Conservation (phyloP, 2,113 vertebrate genomes). For the Nansenia antarctica region DNA sequence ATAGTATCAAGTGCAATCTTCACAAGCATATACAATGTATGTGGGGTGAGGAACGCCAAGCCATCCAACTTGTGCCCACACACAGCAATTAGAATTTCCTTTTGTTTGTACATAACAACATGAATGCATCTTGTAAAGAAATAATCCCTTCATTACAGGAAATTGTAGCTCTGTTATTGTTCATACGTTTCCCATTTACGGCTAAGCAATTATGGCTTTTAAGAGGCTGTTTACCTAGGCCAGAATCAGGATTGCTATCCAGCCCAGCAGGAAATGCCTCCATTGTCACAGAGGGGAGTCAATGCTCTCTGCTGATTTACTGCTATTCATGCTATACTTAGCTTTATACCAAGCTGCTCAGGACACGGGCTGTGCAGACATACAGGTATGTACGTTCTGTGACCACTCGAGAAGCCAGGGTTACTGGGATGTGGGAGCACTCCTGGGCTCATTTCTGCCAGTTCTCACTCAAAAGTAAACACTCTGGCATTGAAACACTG, state of each 20-base stretch:
- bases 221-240: constrained; percentile 66
- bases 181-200: constrained; percentile 60
- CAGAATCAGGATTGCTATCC: constrained; percentile 65
- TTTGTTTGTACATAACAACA: constrained; percentile 54
- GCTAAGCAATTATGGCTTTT: constrained; percentile 65
- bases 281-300: constrained; percentile 74
- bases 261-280: constrained; percentile 60
- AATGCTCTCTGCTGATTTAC: constrained; percentile 62
- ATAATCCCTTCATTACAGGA: constrained; percentile 67
- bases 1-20: not conserved
- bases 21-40: constrained; percentile 1
- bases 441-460: constrained; percentile 30
- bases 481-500: constrained; percentile 18
- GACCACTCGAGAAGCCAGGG: constrained; percentile 60
- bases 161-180: constrained; percentile 65
- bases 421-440: constrained; percentile 50
- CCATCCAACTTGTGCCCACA: constrained; percentile 12
- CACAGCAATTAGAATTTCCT: constrained; percentile 43
- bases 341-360: constrained; percentile 59
- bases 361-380: constrained; percentile 27
- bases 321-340: constrained; percentile 66
- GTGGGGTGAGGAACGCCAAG: constrained; percentile 21
- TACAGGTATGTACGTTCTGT: too few species aligned
- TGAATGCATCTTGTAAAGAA: constrained; percentile 64
- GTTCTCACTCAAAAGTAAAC: constrained; percentile 50